Conservation (phyloP, 1,140 invertebrate species). For the Polypedilum pembai region DNA sequence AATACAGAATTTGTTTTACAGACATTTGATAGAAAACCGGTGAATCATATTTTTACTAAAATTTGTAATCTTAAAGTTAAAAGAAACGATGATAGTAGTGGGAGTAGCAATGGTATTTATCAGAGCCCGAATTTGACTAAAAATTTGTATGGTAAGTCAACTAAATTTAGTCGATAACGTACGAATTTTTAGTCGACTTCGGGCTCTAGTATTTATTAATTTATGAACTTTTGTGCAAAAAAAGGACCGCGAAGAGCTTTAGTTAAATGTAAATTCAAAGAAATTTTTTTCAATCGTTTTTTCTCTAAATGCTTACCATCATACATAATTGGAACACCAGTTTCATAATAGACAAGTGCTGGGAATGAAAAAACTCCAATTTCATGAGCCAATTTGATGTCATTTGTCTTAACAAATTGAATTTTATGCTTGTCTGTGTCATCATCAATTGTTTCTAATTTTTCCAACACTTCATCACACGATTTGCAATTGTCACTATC, state of each 20-base stretch:
- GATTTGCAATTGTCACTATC: slow-evolving; percentile 77
- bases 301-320: slow-evolving; percentile 63
- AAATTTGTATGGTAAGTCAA: neutral
- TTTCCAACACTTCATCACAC: slow-evolving; percentile 75
- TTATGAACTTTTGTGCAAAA: too few relatives aligned
- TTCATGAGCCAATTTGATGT: slow-evolving; percentile 79
- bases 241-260: neutral
- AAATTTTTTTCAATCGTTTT: too few relatives aligned
- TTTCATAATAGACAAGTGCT: slow-evolving; percentile 85
- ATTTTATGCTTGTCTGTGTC: slow-evolving; percentile 87
- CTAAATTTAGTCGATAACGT: neutral
- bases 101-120: too few relatives aligned
- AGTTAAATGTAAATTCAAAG: neutral
- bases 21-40: too few relatives aligned
- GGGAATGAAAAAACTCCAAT: slow-evolving; percentile 87
- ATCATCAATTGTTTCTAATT: slow-evolving; percentile 89
- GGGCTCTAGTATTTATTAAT: too few relatives aligned
- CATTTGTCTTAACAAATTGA: slow-evolving; percentile 90
- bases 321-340: slow-evolving; percentile 87
- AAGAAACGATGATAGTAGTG: too few relatives aligned
- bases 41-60: too few relatives aligned
- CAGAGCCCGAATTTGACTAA: neutral
- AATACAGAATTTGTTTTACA: too few relatives aligned
- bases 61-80: too few relatives aligned
- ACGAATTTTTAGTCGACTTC: too few relatives aligned